Evolutionary conservation across 2,888 invertebrate genomes (phyloP).

Genomic region (Geotrupes spiniger): DNA sequence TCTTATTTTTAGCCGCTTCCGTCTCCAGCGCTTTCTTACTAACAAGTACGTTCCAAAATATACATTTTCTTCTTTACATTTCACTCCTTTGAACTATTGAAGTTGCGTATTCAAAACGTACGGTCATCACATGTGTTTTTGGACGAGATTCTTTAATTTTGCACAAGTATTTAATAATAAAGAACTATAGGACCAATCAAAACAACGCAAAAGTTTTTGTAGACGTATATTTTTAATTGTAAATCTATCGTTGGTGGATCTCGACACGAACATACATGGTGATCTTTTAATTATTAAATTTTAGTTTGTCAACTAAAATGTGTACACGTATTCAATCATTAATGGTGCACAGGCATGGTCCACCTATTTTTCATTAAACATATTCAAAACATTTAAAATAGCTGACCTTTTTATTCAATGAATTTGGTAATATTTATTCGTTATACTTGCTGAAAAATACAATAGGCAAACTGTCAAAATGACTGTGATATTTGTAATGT

Average conservation of each 20-base stretch:
- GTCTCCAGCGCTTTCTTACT: slow-evolving; percentile 48
- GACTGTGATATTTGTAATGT: slow-evolving; percentile 20
- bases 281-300: slow-evolving; percentile 6
- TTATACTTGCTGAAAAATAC: slow-evolving; percentile 6
- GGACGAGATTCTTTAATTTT: slow-evolving; percentile 1
- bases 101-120: background rate
- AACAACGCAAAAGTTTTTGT: slow-evolving; percentile 30
- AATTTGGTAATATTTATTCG: no score
- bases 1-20: slow-evolving; percentile 35
- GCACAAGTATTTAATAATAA: slow-evolving; percentile 12
- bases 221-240: slow-evolving; percentile 9
- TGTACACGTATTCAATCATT: background rate
- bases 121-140: slow-evolving; percentile 16
- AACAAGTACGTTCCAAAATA: slow-evolving; percentile 27
- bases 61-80: slow-evolving; percentile 4
- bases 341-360: background rate
- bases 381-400: background rate
- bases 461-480: slow-evolving; percentile 21
- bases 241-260: slow-evolving; percentile 12
- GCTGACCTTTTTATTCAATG: background rate
- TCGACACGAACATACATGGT: slow-evolving; percentile 13
- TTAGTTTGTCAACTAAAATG: slow-evolving; percentile 16
- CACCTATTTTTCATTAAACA: background rate
- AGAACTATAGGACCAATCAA: slow-evolving; percentile 33
- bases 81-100: background rate